Percentiles rank a stretch among this genome's conserved stretches.
Evolutionary conservation across 2,113 vertebrate species (phyloP).

Genomic region (Grallaria varia): DNA sequence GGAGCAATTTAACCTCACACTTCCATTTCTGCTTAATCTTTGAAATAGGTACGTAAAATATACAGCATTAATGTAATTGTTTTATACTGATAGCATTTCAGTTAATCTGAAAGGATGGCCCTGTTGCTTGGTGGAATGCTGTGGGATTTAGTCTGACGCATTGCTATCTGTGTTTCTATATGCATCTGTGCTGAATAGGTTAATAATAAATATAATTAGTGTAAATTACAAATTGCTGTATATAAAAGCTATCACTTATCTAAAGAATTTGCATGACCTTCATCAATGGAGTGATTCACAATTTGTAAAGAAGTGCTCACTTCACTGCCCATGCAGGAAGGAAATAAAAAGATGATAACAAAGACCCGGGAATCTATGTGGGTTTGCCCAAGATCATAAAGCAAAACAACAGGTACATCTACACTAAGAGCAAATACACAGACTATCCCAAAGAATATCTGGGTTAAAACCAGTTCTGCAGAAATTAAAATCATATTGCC

Average conservation of each 20-base stretch:
- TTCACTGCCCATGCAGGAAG: background rate
- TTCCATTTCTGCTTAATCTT: background rate
- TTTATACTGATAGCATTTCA: background rate
- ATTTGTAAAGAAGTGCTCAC: background rate
- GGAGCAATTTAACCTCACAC: background rate
- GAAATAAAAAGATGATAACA: background rate
- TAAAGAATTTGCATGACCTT: background rate
- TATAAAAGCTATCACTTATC: background rate
- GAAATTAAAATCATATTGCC: background rate
- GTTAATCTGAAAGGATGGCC: background rate
- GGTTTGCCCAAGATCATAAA: background rate
- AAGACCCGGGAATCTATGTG: background rate
- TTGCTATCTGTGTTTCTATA: background rate
- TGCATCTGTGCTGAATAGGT: background rate
- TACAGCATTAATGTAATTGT: background rate
- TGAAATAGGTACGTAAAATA: background rate
- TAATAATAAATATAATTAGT: background rate
- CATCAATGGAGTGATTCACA: background rate
- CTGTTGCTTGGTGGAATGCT: background rate
- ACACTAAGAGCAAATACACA: background rate
- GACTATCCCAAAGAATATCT: background rate
- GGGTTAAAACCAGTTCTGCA: background rate
- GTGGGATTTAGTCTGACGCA: background rate
- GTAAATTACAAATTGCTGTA: background rate
- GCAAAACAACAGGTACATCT: background rate